Evolutionary conservation across 2,888 invertebrate genomes (phyloP), one percentile per base, ranked within the genome.

Genomic region (Lathronympha strigana): DNA sequence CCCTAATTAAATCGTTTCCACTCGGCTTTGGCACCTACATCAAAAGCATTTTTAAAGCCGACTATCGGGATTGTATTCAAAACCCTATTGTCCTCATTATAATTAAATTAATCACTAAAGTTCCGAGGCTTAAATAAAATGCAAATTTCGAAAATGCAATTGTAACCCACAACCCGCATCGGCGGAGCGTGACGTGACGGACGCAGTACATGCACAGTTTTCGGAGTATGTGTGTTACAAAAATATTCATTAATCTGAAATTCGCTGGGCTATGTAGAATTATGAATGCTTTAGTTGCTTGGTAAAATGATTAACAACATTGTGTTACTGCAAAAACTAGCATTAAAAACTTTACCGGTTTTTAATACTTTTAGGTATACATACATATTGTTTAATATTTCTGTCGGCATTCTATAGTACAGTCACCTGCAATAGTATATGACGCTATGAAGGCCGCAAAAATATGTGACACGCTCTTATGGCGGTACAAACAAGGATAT

Each of bases 111-210:
- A 87, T 86, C 79, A 81, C 80, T 73, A 74, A 73, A 74, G 69
- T 79, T 78, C 76, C 78, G 80, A 79, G 81, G 80, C 80, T 78
- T 81, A 82, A 79, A 81, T 83, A 82, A 85, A 88, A 90, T 91
- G 90, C 90, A 89, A 91, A 91, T 91, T 83, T 80, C 63, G 69
- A 76, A 66, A 66, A 58, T 87, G 86, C 87, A 87, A 85, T 86
- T 86, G 87, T 83, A 80, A 76, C 79, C 85, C 83, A 86, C 85
- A 85, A 78, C 78, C 81, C 76, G 68, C 72, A 74, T 72, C 80
- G 75, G 63, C 84, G 80, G 88, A 89, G 84, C 90, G 81, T 84
- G 80, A 83, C 90, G 81, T 84, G 80, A 83, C 89, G 80, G 72
- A 43, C 54, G 43, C 15, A 31, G 38, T 60, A 53, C 51, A 43